Evolutionary conservation across 2,888 invertebrate species (phyloP), one percentile per base, ranked within the genome.

Genomic region (Phengaris alcon): DNA sequence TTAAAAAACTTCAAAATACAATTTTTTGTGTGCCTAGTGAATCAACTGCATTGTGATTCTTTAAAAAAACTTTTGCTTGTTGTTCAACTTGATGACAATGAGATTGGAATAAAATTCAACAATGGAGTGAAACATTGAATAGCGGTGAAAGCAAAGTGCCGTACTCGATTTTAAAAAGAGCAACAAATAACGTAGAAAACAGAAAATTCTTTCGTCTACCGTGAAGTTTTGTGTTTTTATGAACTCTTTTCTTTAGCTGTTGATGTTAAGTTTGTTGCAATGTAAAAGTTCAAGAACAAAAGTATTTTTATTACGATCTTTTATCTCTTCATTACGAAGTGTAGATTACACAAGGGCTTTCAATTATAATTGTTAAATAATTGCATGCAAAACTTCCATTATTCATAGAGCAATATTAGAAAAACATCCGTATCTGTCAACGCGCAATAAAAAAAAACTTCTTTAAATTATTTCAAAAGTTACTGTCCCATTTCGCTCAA

Each of bases 31-130:
- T 48, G 48, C 48, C 5, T 22, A 64, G 64, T 44, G 35, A 64
- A 64, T 64, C 64, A 64, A 64, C 35, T 44, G 64, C 35, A 64
- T 64, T 64, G 64, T 64, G 64, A 44, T 64, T 64, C 35, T 64
- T 64, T 1, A 59, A 64, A 64, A 64, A 35, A 44, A 9, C 35
- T 13, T 64, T 64, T 12, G 35, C 35, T 64, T 64, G 64, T 64
- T 64, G 64, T 35, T 64, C 64, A 64, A 64, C 64, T 64, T 44
- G 35, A 44, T 13, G 35, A 64, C 64, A 64, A 64, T 64, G 64
- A 64, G 12, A 64, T 44, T 22, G 44, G 64, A 64, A 52, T 52
- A 52, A 52, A 64, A 44, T 64, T 64, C 64, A 64, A 64, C 64
- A 44, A 64, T 64, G 64, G 64, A 52, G 52, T 12, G 52, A 64